phyloP scores from a whole-genome alignment of 2,113 vertebrate species.

The Barnardius zonarius region DNA sequence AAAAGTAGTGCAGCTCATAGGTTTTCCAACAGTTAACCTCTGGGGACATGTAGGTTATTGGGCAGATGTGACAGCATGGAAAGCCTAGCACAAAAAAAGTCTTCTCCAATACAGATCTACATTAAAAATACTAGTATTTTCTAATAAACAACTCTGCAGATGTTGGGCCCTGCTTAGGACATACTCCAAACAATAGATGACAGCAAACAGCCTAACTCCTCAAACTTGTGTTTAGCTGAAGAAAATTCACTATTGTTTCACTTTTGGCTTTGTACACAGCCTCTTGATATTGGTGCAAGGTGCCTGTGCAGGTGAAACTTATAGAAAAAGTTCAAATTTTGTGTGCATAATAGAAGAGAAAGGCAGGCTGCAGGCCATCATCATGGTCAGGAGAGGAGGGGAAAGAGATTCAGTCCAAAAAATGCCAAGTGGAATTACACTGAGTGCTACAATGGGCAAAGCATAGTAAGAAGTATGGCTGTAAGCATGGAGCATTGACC shows the following conservation, averaged over 20 bases:
- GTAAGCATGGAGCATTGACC: neutral
- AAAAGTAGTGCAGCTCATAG: neutral
- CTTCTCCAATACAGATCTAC: neutral
- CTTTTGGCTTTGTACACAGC: neutral
- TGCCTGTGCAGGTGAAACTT: neutral
- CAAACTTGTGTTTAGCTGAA: neutral
- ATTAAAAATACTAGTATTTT: neutral
- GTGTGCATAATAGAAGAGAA: neutral
- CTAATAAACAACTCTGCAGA: neutral
- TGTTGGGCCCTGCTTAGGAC: neutral
- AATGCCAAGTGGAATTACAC: neutral
- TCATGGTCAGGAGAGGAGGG: neutral
- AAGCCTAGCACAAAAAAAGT: neutral
- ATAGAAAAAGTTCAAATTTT: neutral
- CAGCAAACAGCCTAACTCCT: neutral
- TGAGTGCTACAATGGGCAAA: neutral
- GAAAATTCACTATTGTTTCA: neutral
- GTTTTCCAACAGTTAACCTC: neutral
- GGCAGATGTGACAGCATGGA: neutral
- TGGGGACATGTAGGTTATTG: neutral
- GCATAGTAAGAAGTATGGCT: neutral
- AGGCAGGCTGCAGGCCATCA: neutral
- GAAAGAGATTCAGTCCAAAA: neutral
- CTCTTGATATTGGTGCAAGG: neutral
- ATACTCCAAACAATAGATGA: neutral